These are phyloP conservation scores for Helicolenus hilgendorfi DNA, from an alignment of 2,797 vertebrate species.

Conservation along the genomic window DNA sequence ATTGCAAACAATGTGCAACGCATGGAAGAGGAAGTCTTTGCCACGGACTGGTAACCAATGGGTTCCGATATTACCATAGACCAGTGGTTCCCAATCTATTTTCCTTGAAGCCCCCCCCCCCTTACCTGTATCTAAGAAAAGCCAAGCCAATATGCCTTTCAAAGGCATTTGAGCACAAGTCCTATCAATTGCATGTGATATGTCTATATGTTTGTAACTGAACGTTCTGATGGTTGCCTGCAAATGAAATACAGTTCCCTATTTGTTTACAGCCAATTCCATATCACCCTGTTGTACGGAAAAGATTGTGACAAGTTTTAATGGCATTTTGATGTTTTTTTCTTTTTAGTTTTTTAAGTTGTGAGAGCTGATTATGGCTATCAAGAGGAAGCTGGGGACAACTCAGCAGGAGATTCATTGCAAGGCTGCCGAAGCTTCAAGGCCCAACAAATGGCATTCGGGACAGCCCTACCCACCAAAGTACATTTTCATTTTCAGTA, in stretches of 20 bases:
- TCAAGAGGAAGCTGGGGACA: neutral
- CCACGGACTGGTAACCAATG: no score
- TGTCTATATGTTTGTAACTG: neutral
- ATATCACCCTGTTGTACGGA: neutral
- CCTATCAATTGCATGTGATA: neutral
- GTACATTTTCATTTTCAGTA: neutral
- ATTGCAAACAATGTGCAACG: no score
- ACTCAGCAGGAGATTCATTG: neutral
- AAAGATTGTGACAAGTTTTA: neutral
- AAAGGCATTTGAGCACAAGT: neutral
- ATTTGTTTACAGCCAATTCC: constrained; percentile 7
- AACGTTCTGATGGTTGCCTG: neutral
- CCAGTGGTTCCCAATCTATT: no score
- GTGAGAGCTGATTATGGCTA: neutral
- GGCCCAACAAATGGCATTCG: neutral
- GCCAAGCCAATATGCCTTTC: neutral
- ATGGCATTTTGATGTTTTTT: neutral
- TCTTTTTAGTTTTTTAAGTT: neutral
- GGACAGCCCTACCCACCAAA: neutral
- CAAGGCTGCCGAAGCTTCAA: neutral
- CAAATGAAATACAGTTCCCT: neutral
- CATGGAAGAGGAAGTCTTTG: no score
- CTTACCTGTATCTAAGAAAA: no score
- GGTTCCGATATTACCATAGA: no score
- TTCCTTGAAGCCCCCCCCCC: no score